Evolutionary conservation across 2,888 invertebrate genomes (phyloP).

Genomic region (Leptopilina syphax): DNA sequence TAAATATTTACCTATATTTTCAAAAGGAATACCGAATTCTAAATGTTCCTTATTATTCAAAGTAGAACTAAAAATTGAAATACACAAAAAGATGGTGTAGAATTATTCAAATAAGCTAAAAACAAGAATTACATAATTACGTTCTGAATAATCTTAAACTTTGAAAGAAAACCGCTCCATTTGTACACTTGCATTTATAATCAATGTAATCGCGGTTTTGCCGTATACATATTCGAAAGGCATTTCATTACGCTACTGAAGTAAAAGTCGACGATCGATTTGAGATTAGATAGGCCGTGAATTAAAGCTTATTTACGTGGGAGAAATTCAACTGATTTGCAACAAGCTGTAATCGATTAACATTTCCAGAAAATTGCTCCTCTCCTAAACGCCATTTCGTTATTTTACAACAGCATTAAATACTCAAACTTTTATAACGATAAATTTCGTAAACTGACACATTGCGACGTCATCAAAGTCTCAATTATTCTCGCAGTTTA

Average conservation of each 20-base stretch:
- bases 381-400: constrained; percentile 8
- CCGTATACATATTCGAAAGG: constrained; percentile 29
- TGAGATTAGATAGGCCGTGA: constrained; percentile 38
- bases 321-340: constrained; percentile 37
- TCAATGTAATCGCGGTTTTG: constrained; percentile 22
- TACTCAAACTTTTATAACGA: neutral
- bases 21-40: too few relatives aligned
- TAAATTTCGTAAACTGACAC: constrained; percentile 33
- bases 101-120: neutral
- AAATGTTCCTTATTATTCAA: too few relatives aligned
- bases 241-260: constrained; percentile 41
- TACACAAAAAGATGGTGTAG: neutral
- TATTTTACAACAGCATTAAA: constrained; percentile 11
- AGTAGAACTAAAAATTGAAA: too few relatives aligned
- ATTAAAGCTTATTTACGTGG: constrained; percentile 40
- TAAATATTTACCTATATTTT: too few relatives aligned
- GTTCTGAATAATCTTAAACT: neutral
- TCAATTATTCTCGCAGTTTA: constrained; percentile 13
- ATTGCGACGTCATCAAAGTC: constrained; percentile 29
- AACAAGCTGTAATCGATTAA: constrained; percentile 37
- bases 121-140: constrained; percentile 20
- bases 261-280: constrained; percentile 39
- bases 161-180: constrained; percentile 25
- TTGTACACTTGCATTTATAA: constrained; percentile 24
- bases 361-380: constrained; percentile 37